Evolutionary conservation across 2,113 vertebrate species (phyloP).

Genomic region (Anarhynchus alexandrinus): DNA sequence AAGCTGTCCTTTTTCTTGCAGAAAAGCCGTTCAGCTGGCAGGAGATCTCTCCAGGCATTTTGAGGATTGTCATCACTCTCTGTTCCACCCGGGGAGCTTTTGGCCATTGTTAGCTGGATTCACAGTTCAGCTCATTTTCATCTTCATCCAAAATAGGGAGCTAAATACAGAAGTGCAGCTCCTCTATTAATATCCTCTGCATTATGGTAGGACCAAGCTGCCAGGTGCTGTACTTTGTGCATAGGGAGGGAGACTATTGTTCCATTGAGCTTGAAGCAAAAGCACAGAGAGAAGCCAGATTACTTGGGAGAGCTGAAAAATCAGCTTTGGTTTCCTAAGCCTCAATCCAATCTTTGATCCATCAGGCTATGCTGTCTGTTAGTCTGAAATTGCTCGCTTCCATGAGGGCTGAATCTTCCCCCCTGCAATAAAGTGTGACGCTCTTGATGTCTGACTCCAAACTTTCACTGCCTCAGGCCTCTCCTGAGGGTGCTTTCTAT

Average conservation of each 20-base stretch:
- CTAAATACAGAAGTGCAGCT: conserved; percentile 22
- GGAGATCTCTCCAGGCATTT: background rate
- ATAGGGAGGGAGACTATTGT: background rate
- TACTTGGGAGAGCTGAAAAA: conserved; percentile 38
- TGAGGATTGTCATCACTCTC: conserved; percentile 16
- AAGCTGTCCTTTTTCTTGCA: conserved; percentile 7
- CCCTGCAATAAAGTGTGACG: background rate
- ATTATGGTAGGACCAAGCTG: background rate
- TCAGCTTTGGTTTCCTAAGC: conserved; percentile 37
- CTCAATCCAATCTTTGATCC: conserved; percentile 19
- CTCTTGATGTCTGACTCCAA: conserved; percentile 28
- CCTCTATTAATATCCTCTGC: background rate
- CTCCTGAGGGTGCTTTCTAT: conserved; percentile 16
- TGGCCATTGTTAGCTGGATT: conserved; percentile 27
- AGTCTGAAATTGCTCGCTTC: conserved; percentile 34
- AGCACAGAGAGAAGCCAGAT: conserved; percentile 40
- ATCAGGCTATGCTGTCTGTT: background rate
- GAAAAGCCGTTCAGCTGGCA: background rate
- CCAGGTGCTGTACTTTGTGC: conserved; percentile 41
- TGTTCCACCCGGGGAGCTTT: conserved; percentile 10
- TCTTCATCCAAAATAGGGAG: background rate
- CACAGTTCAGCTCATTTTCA: conserved; percentile 37
- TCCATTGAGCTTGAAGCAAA: conserved; percentile 20
- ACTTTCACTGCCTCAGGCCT: conserved; percentile 32
- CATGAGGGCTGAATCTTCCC: background rate